A percentile compares a stretch with the other conserved stretches of the same genome.
These are phyloP conservation scores for Cantharis lateralis DNA, from an alignment of 2,888 invertebrate genomes.

Conservation along the genomic window DNA sequence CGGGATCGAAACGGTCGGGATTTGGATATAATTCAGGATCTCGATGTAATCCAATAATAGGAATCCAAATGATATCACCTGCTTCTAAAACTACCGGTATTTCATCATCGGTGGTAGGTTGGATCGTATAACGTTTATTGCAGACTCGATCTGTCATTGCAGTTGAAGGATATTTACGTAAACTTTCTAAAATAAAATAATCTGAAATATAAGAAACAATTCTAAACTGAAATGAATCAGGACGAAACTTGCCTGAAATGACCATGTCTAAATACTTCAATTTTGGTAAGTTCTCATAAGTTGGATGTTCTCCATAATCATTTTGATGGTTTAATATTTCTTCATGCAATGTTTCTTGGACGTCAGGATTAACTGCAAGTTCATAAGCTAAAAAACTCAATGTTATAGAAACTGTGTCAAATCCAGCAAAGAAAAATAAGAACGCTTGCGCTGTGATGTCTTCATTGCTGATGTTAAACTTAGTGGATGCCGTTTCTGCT, in stretches of 20 bases:
- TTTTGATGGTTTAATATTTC: not conserved
- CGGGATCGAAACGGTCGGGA: constrained; percentile 48
- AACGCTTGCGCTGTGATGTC: constrained; percentile 64
- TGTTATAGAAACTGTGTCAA: constrained; percentile 57
- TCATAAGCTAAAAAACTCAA: constrained; percentile 62
- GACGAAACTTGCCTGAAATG: not conserved
- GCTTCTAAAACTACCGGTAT: constrained; percentile 27
- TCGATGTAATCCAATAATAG: constrained; percentile 41
- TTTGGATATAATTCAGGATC: constrained; percentile 44
- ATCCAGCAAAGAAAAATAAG: constrained; percentile 61
- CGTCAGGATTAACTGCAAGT: constrained; percentile 62
- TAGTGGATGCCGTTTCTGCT: no score
- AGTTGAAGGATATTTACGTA: constrained; percentile 43
- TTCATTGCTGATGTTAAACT: constrained; percentile 41
- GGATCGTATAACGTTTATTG: constrained; percentile 37
- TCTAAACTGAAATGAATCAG: no score
- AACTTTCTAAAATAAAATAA: constrained; percentile 33
- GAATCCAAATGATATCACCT: constrained; percentile 36
- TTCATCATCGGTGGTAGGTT: constrained; percentile 31
- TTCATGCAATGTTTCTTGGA: constrained; percentile 54
- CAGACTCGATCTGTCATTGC: constrained; percentile 37
- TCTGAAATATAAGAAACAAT: no score
- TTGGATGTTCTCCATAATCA: no score
- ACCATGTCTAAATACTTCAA: constrained; percentile 4
- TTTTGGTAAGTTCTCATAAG: not conserved